Base-by-base conservation (phyloP, 2,888 invertebrate genomes). In the Ganaspis brasiliensis region DNA sequence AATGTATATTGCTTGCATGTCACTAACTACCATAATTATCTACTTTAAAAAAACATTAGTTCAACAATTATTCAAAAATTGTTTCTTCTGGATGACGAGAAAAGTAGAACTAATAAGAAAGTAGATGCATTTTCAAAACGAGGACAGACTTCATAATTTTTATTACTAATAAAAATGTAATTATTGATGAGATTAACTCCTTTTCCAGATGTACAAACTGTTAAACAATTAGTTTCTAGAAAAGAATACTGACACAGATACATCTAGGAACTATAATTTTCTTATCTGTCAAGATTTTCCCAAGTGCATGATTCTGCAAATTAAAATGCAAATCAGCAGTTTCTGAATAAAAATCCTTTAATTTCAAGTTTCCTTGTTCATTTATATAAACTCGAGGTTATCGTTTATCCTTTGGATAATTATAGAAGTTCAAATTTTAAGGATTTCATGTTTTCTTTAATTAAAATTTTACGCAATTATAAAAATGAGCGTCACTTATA, bases 81-180 rank as follows among this genome's bases (percentile, higher is more conserved):
- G 5, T 26, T 31, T 59, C 8, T n/a, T 9, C 57, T 59, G 14
- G 37, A 14, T 40, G 45, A 67, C 45, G 40, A 31, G 31, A 6
- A 67, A 40, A 67, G 21, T 59, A 59, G 57, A 14, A 59, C 57
- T 59, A n/a, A n/a, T n/a, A 31, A 2, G 24, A 67, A 67, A 45
- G 45, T 67, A 24, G 3, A 56, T 45, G 3, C 63, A 40, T 9
- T 1, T 40, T 19, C 14, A 67, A 67, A 67, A 67, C 12, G 45
- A 67, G 67, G 67, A 67, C 40, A 67, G 24, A 67, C 8, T 21
- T 63, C 37, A 63, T 31, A 59, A 59, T 14, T 9, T 59, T 31
- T 59, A 59, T 59, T 59, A 26, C 24, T 8, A 31, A 26, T n/a
- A 24, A 6, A 26, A 59, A 59, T n/a, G n/a, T 31, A 59, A 59